Base-by-base conservation (phyloP, 2,888 invertebrate species). In the Nyleta sp. region DNA sequence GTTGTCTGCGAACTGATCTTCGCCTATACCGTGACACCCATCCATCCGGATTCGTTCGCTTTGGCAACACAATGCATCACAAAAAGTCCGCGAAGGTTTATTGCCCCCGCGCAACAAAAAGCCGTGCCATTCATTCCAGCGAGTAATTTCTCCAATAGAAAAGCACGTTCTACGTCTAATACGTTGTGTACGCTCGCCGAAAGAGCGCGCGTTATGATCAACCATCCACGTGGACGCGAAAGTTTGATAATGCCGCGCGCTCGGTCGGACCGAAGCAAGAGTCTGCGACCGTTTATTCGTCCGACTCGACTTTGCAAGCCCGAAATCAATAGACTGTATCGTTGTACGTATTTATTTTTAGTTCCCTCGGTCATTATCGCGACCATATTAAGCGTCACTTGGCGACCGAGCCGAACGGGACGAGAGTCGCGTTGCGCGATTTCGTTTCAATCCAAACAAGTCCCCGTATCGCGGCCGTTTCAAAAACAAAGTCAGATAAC, bases 331-430 rank as follows among this genome's bases (percentile, higher is more conserved):
- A 60, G 67, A 74, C 74, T 60, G 73, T 59, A 59, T 67, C 52
- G 28, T 50, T 60, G 67, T 52, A 55, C 18, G 57, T 67, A 74
- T 74, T 74, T 67, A 74, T 60, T 67, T 67, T 59, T 74, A 65
- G 46, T 59, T 50, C 18, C 40, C 13, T 42, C 28, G 42, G 24
- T 59, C 31, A 73, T 65, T 59, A 64, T 48, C 33, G 7, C 50
- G 15, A 65, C 38, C 55, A 64, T 62, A 59, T 42, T 70, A 52
- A 44, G 53, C 35, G 60, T 71, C 28, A 46, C 31, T 24, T 62
- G 44, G 38, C 44, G 11, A 35, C 2, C 28, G 28, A 2, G 28
- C 10, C 28, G 28, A 10, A 10, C 5, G 28, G 38, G 62, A 70
- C 33, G 18, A 42, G 52, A 44, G 53, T 42, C 52, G 46, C 22